Evolutionary conservation across 2,113 vertebrate species (phyloP).

Genomic region (Pongo abelii): DNA sequence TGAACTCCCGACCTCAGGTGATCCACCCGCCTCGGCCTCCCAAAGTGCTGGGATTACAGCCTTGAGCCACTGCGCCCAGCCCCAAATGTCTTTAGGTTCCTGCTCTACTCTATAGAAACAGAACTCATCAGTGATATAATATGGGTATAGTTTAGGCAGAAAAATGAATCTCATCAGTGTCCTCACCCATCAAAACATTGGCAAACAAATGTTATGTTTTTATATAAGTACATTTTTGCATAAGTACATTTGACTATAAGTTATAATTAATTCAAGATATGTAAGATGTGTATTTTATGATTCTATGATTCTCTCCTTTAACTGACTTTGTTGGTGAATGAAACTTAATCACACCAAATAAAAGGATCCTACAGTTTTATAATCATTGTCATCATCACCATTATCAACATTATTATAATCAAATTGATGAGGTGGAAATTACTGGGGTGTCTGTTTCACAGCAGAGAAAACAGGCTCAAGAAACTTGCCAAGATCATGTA

Average conservation of each 20-base stretch:
- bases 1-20: too few species aligned
- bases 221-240: background rate
- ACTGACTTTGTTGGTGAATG: background rate
- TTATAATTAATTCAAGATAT: constrained; percentile 1
- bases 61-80: too few species aligned
- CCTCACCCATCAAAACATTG: background rate
- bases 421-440: background rate
- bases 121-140: background rate
- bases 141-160: background rate
- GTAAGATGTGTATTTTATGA: background rate
- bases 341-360: background rate
- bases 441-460: background rate
- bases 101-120: background rate
- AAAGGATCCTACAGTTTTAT: background rate
- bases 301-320: background rate
- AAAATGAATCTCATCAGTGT: background rate
- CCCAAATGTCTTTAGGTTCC: background rate
- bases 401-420: background rate
- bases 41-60: too few species aligned
- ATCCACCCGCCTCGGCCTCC: too few species aligned
- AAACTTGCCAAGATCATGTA: background rate
- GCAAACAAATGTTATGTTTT: background rate
- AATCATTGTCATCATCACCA: background rate
- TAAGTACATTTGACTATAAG: background rate
- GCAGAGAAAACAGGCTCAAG: background rate